Base-by-base conservation (phyloP, 1,140 invertebrate species). In the Manduca sexta region DNA sequence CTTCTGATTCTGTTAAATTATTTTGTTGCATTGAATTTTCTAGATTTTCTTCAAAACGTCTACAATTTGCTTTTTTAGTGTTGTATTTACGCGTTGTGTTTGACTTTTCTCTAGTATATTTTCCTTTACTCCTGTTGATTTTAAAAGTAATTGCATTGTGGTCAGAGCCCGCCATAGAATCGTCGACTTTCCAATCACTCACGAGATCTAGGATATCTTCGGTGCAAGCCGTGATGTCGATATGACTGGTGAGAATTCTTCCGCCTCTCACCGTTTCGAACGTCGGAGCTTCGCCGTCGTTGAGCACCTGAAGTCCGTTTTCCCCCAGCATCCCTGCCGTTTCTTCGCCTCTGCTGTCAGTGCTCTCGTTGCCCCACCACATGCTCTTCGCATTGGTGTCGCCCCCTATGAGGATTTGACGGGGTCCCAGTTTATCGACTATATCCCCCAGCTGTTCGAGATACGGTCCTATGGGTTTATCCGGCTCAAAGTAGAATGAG, bases 221-320 rank as follows among this genome's bases (percentile, higher is more conserved):
- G 0, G 55, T 33, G 33, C 60, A 67, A 2, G 48, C 52, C 1
- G 64, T 67, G 0, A 67, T 15, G 38, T 67, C 57, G 6, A 67
- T 51, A 7, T 37, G 15, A 31, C 64, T 67, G 7, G 30, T 63
- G 26, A 42, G 54, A 11, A 30, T 21, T n/a, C 17, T 44, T 1
- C 33, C 33, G 10, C 33, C 33, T 13, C 33, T 10, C 2, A 34
- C 13, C 10, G n/a, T n/a, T n/a, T n/a, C n/a, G n/a, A n/a, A n/a
- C n/a, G n/a, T n/a, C n/a, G n/a, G n/a, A n/a, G n/a, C 11, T 34
- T 34, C 33, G 3, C 33, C 33, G 33, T 3, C 13, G 33, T 34
- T 34, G 11, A 34, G 11, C 2, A 34, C 33, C 11, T 4, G 11
- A 2, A 34, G 33, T 3, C 33, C 33, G 11, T n/a, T 34, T 34